Percentiles rank a stretch among this genome's conserved stretches.
These are phyloP conservation scores for Nesoenas mayeri DNA, from an alignment of 2,113 vertebrate species.

Conservation along the genomic window DNA sequence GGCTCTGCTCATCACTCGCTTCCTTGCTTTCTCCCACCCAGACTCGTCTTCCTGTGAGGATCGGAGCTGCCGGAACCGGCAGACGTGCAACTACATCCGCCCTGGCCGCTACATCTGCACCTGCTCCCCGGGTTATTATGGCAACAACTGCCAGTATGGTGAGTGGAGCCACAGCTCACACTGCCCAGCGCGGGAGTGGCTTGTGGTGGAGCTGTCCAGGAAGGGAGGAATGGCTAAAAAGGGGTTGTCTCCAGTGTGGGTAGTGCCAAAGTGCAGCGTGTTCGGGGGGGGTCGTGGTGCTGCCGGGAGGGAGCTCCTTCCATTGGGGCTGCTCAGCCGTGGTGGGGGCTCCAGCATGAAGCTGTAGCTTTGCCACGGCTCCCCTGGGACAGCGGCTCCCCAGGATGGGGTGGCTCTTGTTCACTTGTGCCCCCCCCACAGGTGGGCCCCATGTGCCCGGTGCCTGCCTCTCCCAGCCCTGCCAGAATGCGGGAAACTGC, in stretches of 20 bases:
- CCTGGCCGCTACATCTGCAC: constrained; percentile 77
- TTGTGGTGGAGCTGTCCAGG: not conserved
- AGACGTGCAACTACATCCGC: constrained; percentile 73
- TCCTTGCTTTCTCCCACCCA: not conserved
- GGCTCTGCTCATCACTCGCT: not conserved
- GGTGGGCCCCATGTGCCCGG: constrained; percentile 1
- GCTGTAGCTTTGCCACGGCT: not conserved
- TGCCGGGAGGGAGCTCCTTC: not conserved
- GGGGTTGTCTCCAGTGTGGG: not conserved
- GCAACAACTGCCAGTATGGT: constrained; percentile 82
- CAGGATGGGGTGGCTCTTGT: not conserved
- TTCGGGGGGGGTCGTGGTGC: rapidly evolving
- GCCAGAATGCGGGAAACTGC: constrained; percentile 77
- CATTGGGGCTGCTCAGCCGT: rapidly evolving
- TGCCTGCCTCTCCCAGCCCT: constrained; percentile 71
- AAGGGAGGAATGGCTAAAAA: not conserved
- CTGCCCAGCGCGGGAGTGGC: not conserved
- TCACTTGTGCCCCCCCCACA: not conserved
- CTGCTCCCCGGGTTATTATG: constrained; percentile 79
- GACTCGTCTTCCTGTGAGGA: constrained; percentile 65
- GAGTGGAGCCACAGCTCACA: rapidly evolving
- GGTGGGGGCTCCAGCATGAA: not conserved
- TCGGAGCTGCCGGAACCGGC: constrained; percentile 69
- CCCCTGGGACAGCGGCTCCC: not conserved
- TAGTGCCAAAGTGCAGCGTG: rapidly evolving